phyloP scores from a whole-genome alignment of 2,113 vertebrate genomes.

The Sylvietta virens region DNA sequence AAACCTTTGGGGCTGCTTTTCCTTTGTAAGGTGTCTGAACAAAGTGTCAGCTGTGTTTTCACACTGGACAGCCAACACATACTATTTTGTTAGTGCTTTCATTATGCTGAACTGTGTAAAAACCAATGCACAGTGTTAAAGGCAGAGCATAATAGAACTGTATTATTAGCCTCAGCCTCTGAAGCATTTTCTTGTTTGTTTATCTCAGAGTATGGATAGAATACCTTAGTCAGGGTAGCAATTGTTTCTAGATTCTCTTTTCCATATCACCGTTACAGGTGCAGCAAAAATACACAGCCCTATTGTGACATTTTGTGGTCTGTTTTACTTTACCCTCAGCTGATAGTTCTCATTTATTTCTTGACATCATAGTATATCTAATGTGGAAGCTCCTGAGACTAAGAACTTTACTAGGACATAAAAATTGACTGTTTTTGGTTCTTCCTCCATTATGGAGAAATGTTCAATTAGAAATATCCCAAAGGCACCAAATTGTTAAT shows the following conservation, averaged over 20 bases:
- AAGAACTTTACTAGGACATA: background rate
- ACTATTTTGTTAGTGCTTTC: background rate
- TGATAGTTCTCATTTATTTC: background rate
- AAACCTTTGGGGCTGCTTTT: slow-evolving; percentile 23
- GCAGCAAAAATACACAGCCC: background rate
- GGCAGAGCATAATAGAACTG: background rate
- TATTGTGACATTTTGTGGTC: background rate
- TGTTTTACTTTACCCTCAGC: background rate
- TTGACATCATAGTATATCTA: background rate
- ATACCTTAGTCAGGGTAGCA: background rate
- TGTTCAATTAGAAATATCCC: background rate
- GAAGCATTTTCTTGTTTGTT: background rate
- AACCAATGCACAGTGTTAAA: background rate
- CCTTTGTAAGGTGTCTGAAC: slow-evolving; percentile 9
- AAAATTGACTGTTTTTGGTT: background rate
- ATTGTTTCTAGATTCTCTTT: background rate
- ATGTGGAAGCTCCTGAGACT: background rate
- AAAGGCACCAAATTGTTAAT: background rate
- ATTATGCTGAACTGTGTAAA: background rate
- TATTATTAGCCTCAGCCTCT: background rate
- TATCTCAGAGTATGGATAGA: background rate
- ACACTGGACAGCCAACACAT: background rate
- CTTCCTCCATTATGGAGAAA: background rate
- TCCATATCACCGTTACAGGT: background rate
- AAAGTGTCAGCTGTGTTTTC: background rate